Evolutionary conservation across 2,113 vertebrate genomes (phyloP), one percentile per base, ranked within the genome.

Genomic region (Orycteropus afer): DNA sequence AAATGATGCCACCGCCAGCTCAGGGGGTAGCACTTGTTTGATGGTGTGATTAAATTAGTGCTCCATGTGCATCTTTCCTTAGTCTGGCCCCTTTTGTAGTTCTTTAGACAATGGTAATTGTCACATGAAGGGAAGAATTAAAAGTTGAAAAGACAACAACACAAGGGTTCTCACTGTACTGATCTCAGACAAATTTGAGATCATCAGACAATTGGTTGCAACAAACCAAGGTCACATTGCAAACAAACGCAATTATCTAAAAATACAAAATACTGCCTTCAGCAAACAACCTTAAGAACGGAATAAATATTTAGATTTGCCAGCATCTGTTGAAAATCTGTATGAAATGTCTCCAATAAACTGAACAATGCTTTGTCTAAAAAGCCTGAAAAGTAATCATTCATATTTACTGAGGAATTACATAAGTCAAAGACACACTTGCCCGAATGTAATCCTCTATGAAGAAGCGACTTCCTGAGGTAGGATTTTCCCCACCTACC

Each of bases 51-150:
- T 85, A 76, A 86, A 89, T 96, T 45, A 83, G 37, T 73, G 47
- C 73, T 61, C 25, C 84, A 47, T 69, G 95, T 89, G 67, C 65
- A 55, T 88, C 63, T 96, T 95, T 93, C 93, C 53, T 92, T 84
- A 91, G 69, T 63, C 51, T 67, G 59, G 32, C 23, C 47, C 55
- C 63, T 91, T 96, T 84, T 49, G 61, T 82, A 93, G 67, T 67
- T 89, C 93, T 95, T 91, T 57, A 96, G 86, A 94, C 95, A 95
- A 85, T 96, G 88, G 86, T 90, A 97, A 98, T 77, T 89, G 84
- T 65, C 93, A 95, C 95, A 97, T 96, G 96, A 97, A 90, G 61
- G 89, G 94, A 97, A 95, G 51, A 91, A 97, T 77, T 95, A 93
- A 95, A 89, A 88, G 1, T 1, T 69, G 51, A 87, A 96, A 96